Percentiles rank a stretch among this genome's conserved stretches.
Evolutionary conservation across 2,113 vertebrate species (phyloP).

Genomic region (Amphiprion percula): DNA sequence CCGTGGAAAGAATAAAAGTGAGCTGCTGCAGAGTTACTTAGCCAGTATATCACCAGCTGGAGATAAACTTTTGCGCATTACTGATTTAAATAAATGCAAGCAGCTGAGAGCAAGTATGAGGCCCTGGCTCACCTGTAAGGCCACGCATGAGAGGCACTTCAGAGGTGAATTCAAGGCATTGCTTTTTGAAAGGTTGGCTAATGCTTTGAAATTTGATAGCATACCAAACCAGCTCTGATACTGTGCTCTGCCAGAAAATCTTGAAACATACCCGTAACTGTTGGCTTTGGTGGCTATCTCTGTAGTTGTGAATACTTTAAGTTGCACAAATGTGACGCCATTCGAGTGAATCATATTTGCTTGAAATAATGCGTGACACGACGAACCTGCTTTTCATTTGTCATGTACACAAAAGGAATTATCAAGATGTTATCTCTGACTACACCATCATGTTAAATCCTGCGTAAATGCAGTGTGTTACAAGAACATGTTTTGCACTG

Average conservation of each 20-base stretch:
- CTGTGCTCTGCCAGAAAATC: constrained; percentile 47
- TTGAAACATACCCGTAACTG: constrained; percentile 26
- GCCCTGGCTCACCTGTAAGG: constrained; percentile 25
- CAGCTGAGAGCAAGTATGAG: constrained; percentile 2
- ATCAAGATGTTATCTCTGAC: background rate
- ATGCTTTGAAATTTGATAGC: constrained; percentile 69
- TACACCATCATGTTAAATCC: background rate
- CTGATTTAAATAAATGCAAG: constrained; percentile 49
- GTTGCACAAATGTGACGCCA: background rate
- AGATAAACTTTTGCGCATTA: constrained; percentile 50
- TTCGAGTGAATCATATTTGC: constrained; percentile 15
- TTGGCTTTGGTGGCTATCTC: background rate
- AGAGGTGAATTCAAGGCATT: constrained; percentile 49
- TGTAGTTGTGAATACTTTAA: constrained; percentile 5
- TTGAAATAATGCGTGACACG: background rate
- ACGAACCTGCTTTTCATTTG: background rate
- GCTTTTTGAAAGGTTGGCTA: constrained; percentile 51
- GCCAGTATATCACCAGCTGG: constrained; percentile 41
- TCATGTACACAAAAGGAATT: background rate
- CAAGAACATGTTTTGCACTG: constrained; percentile 69
- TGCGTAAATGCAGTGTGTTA: background rate
- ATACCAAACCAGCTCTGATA: constrained; percentile 42
- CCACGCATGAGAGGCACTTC: constrained; percentile 39
- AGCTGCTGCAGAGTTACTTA: constrained; percentile 62
- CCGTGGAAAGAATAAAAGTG: constrained; percentile 80